Conservation (phyloP, 53 echinoderm and acorn worm genomes). For the Astropecten irregularis region DNA sequence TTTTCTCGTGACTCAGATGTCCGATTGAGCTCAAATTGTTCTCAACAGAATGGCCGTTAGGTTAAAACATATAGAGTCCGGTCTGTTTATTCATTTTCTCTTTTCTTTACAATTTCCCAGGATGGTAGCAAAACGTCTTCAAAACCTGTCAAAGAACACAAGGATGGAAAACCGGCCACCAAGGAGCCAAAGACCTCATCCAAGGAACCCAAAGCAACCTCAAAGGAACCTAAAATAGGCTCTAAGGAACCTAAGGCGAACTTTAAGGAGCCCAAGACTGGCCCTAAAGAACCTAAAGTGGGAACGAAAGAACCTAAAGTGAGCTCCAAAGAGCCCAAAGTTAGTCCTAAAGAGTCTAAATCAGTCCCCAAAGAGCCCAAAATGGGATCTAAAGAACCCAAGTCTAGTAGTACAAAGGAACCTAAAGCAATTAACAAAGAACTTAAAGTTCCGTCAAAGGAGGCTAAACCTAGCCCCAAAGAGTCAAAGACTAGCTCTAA, state of each 20-base stretch:
- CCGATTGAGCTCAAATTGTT: too few relatives aligned
- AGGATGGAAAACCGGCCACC: slow-evolving; percentile 66
- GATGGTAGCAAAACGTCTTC: slow-evolving; percentile 64
- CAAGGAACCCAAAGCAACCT: slow-evolving; percentile 69
- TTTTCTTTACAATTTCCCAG: slow-evolving; percentile 26
- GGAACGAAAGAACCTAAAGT: slow-evolving; percentile 8
- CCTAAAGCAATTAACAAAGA: slow-evolving; percentile 61
- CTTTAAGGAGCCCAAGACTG: slow-evolving; percentile 53
- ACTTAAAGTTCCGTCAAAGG: slow-evolving; percentile 58
- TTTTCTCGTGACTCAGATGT: too few relatives aligned
- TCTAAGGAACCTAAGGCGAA: slow-evolving; percentile 69
- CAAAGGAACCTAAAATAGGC: slow-evolving; percentile 71
- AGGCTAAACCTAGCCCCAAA: slow-evolving; percentile 67
- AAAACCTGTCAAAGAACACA: slow-evolving; percentile 53
- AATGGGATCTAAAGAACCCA: slow-evolving; percentile 62
- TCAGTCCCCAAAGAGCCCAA: slow-evolving; percentile 66
- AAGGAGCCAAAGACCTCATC: slow-evolving; percentile 71
- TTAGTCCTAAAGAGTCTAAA: slow-evolving; percentile 70
- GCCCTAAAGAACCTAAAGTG: slow-evolving; percentile 57
- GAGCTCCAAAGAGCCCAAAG: slow-evolving; percentile 59
- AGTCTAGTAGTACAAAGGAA: slow-evolving; percentile 50
- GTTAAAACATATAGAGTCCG: too few relatives aligned
- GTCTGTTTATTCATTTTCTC: too few relatives aligned
- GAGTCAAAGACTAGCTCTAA: slow-evolving; percentile 72
- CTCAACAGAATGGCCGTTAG: too few relatives aligned